These are phyloP conservation scores for Megathymus violae DNA, from an alignment of 1,140 invertebrate species.

Conservation along the genomic window DNA sequence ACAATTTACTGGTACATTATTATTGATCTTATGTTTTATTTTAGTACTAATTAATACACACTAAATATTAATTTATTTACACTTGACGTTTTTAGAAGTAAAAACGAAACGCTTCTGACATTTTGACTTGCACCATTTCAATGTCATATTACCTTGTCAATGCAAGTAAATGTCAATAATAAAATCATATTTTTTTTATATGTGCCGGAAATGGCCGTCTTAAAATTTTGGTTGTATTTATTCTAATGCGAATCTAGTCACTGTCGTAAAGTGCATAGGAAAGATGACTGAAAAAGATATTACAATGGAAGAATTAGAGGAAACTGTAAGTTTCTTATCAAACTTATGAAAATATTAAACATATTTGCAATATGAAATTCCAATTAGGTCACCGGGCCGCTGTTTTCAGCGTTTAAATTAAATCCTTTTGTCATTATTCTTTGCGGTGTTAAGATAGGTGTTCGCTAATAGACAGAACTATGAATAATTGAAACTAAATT, in stretches of 20 bases:
- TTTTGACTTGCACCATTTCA: not conserved
- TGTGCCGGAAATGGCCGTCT: constrained; percentile 17
- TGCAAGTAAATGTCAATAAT: constrained; percentile 1
- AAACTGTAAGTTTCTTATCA: constrained; percentile 51
- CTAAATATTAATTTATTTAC: no score
- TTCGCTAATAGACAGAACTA: not conserved
- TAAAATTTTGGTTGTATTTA: constrained; percentile 13
- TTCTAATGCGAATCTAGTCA: constrained; percentile 22
- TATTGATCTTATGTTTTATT: no score
- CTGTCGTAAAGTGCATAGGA: constrained; percentile 30
- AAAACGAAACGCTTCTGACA: not conserved
- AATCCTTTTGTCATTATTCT: constrained; percentile 6
- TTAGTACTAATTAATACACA: no score
- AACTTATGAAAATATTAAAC: not conserved
- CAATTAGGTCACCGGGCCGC: constrained; percentile 66
- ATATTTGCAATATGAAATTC: constrained; percentile 29
- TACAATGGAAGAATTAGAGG: constrained; percentile 65
- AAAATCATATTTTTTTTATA: not conserved
- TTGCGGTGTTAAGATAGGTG: not conserved
- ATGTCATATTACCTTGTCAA: not conserved
- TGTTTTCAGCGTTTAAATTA: constrained; percentile 41
- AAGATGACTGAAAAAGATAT: constrained; percentile 68
- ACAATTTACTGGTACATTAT: no score
- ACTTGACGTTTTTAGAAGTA: no score
- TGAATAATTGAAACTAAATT: not conserved